Conservation (phyloP, 2,113 vertebrate genomes). For the Pipra filicauda region DNA sequence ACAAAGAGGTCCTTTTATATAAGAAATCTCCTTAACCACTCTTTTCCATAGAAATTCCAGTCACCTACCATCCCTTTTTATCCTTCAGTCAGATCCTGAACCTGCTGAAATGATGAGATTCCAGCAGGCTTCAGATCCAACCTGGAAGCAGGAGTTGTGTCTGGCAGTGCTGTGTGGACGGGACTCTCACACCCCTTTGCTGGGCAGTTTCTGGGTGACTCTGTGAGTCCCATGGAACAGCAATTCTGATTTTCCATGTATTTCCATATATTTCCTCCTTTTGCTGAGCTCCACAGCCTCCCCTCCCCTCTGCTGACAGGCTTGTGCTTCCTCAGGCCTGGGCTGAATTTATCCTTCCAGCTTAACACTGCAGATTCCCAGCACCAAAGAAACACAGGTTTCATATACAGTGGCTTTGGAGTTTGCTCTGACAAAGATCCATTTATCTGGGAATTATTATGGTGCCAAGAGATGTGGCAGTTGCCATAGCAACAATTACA, state of each 20-base stretch:
- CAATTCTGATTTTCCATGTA: not conserved
- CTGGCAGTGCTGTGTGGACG: not conserved
- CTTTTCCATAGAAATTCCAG: not conserved
- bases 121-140: not conserved
- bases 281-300: not conserved
- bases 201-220: not conserved
- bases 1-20: not conserved
- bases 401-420: not conserved
- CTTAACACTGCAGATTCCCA: not conserved
- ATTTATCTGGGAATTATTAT: slow-evolving; percentile 37
- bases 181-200: not conserved
- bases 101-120: not conserved
- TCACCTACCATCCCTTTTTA: not conserved
- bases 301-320: not conserved
- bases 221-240: not conserved
- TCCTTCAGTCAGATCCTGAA: not conserved
- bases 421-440: slow-evolving; percentile 27
- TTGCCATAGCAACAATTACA: slow-evolving; percentile 37
- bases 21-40: not conserved
- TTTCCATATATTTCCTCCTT: not conserved
- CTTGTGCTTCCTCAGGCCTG: not conserved
- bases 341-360: not conserved
- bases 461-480: slow-evolving; percentile 32
- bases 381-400: slow-evolving; percentile 14
- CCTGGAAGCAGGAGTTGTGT: not conserved